Evolutionary conservation across 2,888 invertebrate species (phyloP).

Genomic region (Pedicia rivosa): DNA sequence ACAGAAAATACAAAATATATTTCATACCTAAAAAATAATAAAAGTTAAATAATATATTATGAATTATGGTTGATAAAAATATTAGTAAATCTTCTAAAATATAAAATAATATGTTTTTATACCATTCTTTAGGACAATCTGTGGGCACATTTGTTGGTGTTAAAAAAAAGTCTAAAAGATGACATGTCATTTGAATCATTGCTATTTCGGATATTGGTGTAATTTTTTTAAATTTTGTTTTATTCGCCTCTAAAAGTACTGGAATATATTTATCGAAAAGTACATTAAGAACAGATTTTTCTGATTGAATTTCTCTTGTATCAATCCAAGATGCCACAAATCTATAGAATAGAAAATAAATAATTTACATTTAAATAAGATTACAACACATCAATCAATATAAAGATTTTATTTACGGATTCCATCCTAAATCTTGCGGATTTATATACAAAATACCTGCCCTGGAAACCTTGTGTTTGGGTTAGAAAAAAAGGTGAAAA

Average conservation of each 20-base stretch:
- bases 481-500: too few species aligned
- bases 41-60: too few species aligned
- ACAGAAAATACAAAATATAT: constrained; percentile 81
- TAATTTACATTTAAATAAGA: background rate
- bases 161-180: constrained; percentile 69
- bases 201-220: constrained; percentile 83
- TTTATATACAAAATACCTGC: constrained; percentile 92
- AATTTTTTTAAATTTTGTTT: constrained; percentile 63
- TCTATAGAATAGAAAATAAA: too few species aligned
- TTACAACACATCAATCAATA: background rate
- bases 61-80: too few species aligned
- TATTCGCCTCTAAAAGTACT: constrained; percentile 57
- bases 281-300: constrained; percentile 65
- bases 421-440: constrained; percentile 89
- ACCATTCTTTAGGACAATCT: constrained; percentile 87
- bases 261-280: constrained; percentile 92
- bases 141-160: constrained; percentile 63
- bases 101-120: too few species aligned
- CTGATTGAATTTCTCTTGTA: constrained; percentile 49
- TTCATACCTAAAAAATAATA: too few species aligned
- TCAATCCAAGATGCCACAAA: constrained; percentile 82
- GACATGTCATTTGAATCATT: constrained; percentile 76
- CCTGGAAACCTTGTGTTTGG: too few species aligned
- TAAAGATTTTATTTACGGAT: constrained; percentile 39
- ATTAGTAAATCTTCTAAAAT: too few species aligned